phyloP scores from a whole-genome alignment of 1,140 invertebrate genomes.

The Brachystomella parvula region DNA sequence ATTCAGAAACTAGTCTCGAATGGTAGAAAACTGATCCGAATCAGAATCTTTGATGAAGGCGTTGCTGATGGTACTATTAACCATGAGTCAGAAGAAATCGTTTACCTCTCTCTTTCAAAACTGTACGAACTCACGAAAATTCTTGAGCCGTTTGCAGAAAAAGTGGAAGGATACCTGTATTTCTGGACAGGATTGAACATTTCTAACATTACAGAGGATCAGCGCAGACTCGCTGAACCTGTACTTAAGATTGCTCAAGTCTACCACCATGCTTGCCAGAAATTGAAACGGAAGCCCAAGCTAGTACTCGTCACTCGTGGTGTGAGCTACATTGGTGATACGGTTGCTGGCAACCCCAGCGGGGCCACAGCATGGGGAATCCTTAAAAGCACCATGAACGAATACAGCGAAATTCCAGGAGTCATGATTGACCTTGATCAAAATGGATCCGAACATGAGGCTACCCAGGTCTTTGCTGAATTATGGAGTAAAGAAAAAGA shows the following conservation, averaged over 20 bases:
- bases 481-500: slow-evolving; percentile 4
- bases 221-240: neutral
- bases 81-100: neutral
- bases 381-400: neutral
- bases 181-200: neutral
- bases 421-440: slow-evolving; percentile 6
- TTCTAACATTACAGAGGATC: neutral
- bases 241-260: neutral
- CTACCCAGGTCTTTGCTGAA: neutral
- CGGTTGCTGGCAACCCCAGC: neutral
- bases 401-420: neutral
- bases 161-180: neutral
- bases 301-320: slow-evolving; percentile 1
- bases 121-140: too few relatives aligned
- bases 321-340: neutral
- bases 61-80: neutral
- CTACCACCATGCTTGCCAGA: neutral
- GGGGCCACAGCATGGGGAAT: slow-evolving; percentile 1
- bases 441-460: neutral
- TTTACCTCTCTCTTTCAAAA: too few relatives aligned
- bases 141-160: neutral
- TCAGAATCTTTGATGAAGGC: neutral
- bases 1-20: neutral
- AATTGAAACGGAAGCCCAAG: slow-evolving; percentile 4
- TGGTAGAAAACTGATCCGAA: neutral